phyloP scores from a whole-genome alignment of 2,888 invertebrate species.

The Malthinus seriepunctatus region DNA sequence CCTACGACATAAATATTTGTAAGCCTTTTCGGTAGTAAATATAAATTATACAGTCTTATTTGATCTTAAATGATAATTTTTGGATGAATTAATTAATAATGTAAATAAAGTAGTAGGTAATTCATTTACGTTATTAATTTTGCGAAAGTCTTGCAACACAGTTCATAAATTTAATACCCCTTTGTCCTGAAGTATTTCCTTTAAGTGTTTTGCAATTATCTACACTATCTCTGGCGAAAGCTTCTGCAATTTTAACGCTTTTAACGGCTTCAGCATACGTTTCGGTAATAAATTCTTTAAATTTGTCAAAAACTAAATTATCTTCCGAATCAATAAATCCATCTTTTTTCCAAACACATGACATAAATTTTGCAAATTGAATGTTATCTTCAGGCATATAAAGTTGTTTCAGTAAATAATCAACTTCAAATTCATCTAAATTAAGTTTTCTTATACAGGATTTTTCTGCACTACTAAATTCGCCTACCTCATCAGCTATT shows the following conservation, averaged over 20 bases:
- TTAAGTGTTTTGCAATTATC: constrained; percentile 17
- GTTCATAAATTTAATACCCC: constrained; percentile 22
- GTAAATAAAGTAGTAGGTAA: too few species aligned
- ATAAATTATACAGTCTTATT: too few species aligned
- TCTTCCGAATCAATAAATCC: constrained; percentile 18
- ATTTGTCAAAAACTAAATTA: constrained; percentile 11
- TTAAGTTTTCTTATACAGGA: constrained; percentile 12
- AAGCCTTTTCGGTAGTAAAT: too few species aligned
- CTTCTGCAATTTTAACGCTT: constrained; percentile 10
- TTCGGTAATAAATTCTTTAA: constrained; percentile 13
- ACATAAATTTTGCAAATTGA: constrained; percentile 17
- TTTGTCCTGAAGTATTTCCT: constrained; percentile 17
- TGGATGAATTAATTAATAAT: too few species aligned
- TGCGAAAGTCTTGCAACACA: constrained; percentile 18
- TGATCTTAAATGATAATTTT: too few species aligned
- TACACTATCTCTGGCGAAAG: constrained; percentile 20
- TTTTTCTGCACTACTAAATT: constrained; percentile 11
- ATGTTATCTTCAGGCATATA: constrained; percentile 21
- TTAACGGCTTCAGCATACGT: constrained; percentile 10
- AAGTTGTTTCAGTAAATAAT: constrained; percentile 16
- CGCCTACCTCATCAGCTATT: constrained; percentile 9
- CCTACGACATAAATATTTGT: too few species aligned
- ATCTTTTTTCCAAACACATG: constrained; percentile 20
- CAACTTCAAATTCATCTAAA: constrained; percentile 19
- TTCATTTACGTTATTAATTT: not conserved